phyloP scores from a whole-genome alignment of 2,113 vertebrate genomes.

The Raja brachyura region DNA sequence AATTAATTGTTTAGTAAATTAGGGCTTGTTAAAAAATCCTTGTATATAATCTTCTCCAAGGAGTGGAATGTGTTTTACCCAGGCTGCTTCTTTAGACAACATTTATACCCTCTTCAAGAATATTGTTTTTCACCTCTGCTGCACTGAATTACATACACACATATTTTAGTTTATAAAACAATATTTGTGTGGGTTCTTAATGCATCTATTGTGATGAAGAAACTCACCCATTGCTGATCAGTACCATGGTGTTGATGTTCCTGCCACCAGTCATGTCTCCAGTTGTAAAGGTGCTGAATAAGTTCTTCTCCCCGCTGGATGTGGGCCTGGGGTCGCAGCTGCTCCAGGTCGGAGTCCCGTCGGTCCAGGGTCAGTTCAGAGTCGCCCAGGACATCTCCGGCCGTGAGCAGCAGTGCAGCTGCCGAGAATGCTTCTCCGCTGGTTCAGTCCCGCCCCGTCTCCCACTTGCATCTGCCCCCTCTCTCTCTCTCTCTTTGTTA shows the following conservation, averaged over 20 bases:
- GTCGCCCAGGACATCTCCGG: too few relatives aligned
- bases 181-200: not conserved
- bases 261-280: not conserved
- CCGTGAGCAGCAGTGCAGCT: too few relatives aligned
- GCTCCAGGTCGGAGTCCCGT: too few relatives aligned
- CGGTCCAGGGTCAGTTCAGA: too few relatives aligned
- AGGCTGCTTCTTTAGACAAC: not conserved
- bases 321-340: too few relatives aligned
- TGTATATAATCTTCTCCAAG: not conserved
- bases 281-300: not conserved
- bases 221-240: not conserved
- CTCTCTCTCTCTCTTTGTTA: too few relatives aligned
- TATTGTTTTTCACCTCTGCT: not conserved
- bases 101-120: not conserved
- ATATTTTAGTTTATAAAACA: not conserved
- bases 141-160: not conserved
- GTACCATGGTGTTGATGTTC: not conserved
- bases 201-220: not conserved
- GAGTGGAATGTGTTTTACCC: not conserved
- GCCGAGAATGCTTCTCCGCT: too few relatives aligned
- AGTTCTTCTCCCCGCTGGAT: too few relatives aligned
- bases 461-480: too few relatives aligned
- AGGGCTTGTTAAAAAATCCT: not conserved
- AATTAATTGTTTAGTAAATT: too few relatives aligned
- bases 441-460: too few relatives aligned